A percentile compares a stretch with the other conserved stretches of the same genome.
Evolutionary conservation across 2,888 invertebrate species (phyloP).

Genomic region (Laspeyria flexula): DNA sequence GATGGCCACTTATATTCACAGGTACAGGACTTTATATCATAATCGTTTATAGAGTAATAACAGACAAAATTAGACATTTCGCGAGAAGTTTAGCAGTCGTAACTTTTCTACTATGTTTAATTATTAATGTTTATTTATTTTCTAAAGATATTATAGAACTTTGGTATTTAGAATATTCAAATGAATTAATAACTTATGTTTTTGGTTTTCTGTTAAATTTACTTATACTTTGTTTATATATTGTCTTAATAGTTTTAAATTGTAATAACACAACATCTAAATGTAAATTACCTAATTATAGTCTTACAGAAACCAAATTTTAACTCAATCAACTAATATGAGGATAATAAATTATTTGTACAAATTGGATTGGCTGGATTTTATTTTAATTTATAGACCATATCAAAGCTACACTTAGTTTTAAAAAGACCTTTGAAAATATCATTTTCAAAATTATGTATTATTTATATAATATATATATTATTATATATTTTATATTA

Average conservation of each 20-base stretch:
- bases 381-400: too few species aligned
- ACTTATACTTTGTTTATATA: constrained; percentile 65
- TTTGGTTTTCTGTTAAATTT: constrained; percentile 69
- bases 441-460: too few species aligned
- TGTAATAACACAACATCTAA: constrained; percentile 56
- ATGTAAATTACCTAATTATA: constrained; percentile 53
- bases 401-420: too few species aligned
- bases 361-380: too few species aligned
- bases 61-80: constrained; percentile 70
- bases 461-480: too few species aligned
- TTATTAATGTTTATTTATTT: constrained; percentile 71
- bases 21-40: constrained; percentile 67
- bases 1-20: constrained; percentile 73
- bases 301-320: constrained; percentile 46
- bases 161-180: constrained; percentile 61
- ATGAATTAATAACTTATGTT: constrained; percentile 58
- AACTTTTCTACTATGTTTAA: constrained; percentile 73
- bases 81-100: constrained; percentile 70
- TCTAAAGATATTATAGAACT: constrained; percentile 68
- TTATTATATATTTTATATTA: too few species aligned
- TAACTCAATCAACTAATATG: too few species aligned
- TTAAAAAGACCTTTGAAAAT: too few species aligned
- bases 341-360: too few species aligned
- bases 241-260: constrained; percentile 63
- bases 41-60: constrained; percentile 64